Base-by-base conservation (phyloP, 2,888 invertebrate species). In the Mantis religiosa region DNA sequence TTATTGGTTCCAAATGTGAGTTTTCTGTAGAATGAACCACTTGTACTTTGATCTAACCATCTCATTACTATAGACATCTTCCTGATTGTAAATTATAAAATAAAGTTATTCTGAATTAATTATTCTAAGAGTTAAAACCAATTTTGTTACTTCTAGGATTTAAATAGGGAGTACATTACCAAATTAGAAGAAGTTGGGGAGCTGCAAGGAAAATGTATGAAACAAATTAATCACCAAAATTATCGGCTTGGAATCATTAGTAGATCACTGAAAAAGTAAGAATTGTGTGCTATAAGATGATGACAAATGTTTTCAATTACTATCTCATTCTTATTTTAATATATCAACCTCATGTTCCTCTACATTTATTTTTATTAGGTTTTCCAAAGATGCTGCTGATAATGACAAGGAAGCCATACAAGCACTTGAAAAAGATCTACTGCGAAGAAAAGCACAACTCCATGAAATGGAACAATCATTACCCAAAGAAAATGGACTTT, bases 391-490 rank as follows among this genome's bases (percentile, higher is more conserved):
- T 47, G 12, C 27, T 28, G n/a, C 27, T 12, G 54, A 71, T 3
- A 71, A 71, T 20, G 8, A 20, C 25, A 91, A 88, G 82, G 92
- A 92, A 8, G 91, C 92, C 4, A 90, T 93, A 14, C 91, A 93
- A 88, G 93, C 93, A 30, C 93, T 99, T 89, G 96, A 96, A 91
- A 96, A 96, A 92, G 97, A 97, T 92, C 96, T 98, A 91, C 94
- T 96, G 91, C 97, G 97, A 92, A 95, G 98, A 91, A 97, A 97
- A 93, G 96, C 97, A 82, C 97, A 98, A 93, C 94, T 99, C 87
- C 95, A 97, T 92, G 98, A 99, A 93, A 97, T 99, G 92, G 98
- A 99, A 93, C 97, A 98, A 92, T 97, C 97, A 28, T 94, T 99
- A 91, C 99, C 99, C 25, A 98, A 98, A 93, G 96, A 97, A 92